These are phyloP conservation scores for Furcifer pardalis DNA, from an alignment of 2,797 vertebrate species.

Conservation along the genomic window DNA sequence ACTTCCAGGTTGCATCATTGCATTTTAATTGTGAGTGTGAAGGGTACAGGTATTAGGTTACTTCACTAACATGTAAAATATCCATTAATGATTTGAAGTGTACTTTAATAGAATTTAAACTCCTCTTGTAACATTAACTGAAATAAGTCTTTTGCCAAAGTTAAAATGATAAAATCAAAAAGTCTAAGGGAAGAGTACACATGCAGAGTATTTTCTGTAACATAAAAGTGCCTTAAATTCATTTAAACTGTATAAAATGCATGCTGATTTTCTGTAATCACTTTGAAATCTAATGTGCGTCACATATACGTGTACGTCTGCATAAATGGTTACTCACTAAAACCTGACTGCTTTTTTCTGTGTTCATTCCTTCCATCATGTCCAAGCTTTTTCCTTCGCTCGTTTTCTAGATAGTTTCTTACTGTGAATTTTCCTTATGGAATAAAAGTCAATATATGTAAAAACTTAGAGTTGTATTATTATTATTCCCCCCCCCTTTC, in stretches of 20 bases:
- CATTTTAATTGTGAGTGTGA: slow-evolving; percentile 15
- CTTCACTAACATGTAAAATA: slow-evolving; percentile 23
- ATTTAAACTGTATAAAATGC: slow-evolving; percentile 33
- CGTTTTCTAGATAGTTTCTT: slow-evolving; percentile 55
- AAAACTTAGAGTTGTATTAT: slow-evolving; percentile 28
- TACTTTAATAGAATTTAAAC: slow-evolving; percentile 12
- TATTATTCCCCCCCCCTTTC: not conserved
- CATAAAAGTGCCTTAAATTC: slow-evolving; percentile 46
- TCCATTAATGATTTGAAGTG: slow-evolving; percentile 14
- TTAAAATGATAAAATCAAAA: slow-evolving; percentile 24
- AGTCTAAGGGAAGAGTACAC: slow-evolving; percentile 15
- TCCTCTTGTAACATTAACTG: not conserved
- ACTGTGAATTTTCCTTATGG: slow-evolving; percentile 46
- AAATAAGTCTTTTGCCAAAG: slow-evolving; percentile 23
- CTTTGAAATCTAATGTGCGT: slow-evolving; percentile 47
- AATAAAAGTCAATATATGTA: slow-evolving; percentile 58
- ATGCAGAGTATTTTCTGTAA: slow-evolving; percentile 33
- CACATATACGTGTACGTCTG: slow-evolving; percentile 26
- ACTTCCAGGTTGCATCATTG: not conserved
- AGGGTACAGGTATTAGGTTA: slow-evolving; percentile 18
- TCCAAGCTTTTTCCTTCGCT: slow-evolving; percentile 43
- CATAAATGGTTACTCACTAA: slow-evolving; percentile 1
- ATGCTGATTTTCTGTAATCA: slow-evolving; percentile 15
- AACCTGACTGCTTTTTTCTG: slow-evolving; percentile 16
- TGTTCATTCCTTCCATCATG: slow-evolving; percentile 15